These are phyloP conservation scores for Pachydiplax longipennis DNA, from an alignment of 2,888 invertebrate species.

Conservation along the genomic window DNA sequence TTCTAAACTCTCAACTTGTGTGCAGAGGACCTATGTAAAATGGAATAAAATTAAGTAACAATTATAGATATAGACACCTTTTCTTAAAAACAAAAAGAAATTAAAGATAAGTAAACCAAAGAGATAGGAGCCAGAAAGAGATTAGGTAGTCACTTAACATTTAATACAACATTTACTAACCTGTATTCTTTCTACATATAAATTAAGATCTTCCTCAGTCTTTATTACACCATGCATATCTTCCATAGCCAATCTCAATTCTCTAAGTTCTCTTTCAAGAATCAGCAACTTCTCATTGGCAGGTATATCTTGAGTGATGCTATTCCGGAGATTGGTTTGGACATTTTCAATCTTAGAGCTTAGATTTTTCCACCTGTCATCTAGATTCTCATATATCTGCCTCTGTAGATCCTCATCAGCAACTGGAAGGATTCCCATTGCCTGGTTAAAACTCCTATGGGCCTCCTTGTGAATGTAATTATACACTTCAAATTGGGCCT, in stretches of 20 bases:
- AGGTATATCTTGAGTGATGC: constrained; percentile 75
- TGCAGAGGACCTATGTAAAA: constrained; percentile 66
- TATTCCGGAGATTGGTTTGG: constrained; percentile 53
- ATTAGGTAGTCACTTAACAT: not conserved
- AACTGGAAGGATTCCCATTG: constrained; percentile 79
- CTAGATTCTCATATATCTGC: constrained; percentile 78
- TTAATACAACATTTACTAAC: constrained; percentile 49
- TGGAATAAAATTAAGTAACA: not conserved
- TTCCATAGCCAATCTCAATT: constrained; percentile 73
- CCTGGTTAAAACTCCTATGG: constrained; percentile 76
- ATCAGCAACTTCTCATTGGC: constrained; percentile 76
- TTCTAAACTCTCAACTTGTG: constrained; percentile 78
- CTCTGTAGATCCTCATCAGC: constrained; percentile 84
- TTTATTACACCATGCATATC: constrained; percentile 80
- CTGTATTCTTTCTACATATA: constrained; percentile 82
- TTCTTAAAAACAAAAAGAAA: not conserved
- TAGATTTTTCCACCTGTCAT: constrained; percentile 77
- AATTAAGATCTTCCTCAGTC: constrained; percentile 81
- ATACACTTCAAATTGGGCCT: constrained; percentile 85
- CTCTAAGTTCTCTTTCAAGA: constrained; percentile 78
- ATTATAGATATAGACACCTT: not conserved
- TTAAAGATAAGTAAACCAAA: not conserved
- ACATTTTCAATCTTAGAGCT: constrained; percentile 65
- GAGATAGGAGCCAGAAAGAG: not conserved
- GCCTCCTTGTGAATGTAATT: constrained; percentile 79